Percentiles rank a stretch among this genome's conserved stretches.
Evolutionary conservation across 2,888 invertebrate genomes (phyloP).

Genomic region (Adineta ricciae): DNA sequence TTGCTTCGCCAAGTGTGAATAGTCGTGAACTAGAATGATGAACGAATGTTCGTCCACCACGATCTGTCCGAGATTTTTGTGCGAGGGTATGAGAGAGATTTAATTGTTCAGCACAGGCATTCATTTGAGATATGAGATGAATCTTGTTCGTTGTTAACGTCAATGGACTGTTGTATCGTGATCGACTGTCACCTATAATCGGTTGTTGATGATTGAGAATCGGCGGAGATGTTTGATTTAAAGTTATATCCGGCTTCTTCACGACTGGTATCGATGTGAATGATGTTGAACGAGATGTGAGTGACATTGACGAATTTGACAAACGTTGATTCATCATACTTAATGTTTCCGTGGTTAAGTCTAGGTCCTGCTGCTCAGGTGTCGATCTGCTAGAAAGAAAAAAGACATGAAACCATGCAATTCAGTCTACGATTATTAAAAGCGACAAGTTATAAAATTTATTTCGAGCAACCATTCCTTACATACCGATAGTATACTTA

Average conservation of each 20-base stretch:
- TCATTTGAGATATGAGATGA: background rate
- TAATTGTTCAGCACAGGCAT: background rate
- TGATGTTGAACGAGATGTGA: background rate
- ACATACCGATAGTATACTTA: background rate
- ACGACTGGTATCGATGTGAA: background rate
- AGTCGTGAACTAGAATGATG: background rate
- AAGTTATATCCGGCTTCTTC: background rate
- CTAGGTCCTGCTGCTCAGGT: background rate
- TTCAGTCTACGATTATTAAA: background rate
- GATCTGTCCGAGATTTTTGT: background rate
- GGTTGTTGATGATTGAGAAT: background rate
- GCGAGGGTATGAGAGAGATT: background rate
- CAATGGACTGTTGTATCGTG: background rate
- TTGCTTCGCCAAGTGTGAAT: background rate
- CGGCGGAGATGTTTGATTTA: background rate
- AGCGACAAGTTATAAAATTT: background rate
- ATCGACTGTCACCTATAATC: background rate
- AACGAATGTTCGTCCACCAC: background rate
- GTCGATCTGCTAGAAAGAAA: background rate
- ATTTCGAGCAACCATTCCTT: background rate
- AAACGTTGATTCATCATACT: constrained; percentile 8
- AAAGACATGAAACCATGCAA: too few species aligned
- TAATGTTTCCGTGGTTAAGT: constrained; percentile 2
- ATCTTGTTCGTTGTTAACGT: background rate
- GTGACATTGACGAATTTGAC: background rate